Evolutionary conservation across 2,113 vertebrate species (phyloP), one percentile per base, ranked within the genome.

Genomic region (Phycodurus eques): DNA sequence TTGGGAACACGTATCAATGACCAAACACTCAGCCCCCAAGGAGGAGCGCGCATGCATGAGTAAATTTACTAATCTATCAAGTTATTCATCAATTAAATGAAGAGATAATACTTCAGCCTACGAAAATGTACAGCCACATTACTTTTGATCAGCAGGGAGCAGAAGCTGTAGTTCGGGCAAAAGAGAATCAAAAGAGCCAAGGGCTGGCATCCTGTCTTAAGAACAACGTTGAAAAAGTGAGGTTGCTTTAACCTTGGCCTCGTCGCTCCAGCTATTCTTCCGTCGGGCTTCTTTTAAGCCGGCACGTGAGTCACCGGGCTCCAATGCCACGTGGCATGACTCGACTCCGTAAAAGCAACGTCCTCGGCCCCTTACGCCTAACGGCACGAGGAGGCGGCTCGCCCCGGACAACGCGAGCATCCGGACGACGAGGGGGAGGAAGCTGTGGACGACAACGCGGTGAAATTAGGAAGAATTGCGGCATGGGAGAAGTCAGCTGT

Each of bases 181-280:
- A 27, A 27, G 27, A 27, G 27, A 53, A 53, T 53, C 49, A 53
- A 53, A 53, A 53, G 2, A 13, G 46, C 12, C 46, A 47, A 13
- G 1, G 8, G 49, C 17, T 17, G 5, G 13, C 3, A 4, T 51
- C 14, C 47, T 1, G 19, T n/a, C 20, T 54, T 54, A 20, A 54
- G 19, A 53, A 8, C 20, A 9, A 5, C 20, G 51, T 10, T 8
- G 51, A 54, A 2, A 54, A n/a, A 3, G 51, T 20, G 8, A 54
- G 19, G 7, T n/a, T 54, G 20, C 56, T 85, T 69, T 81, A 87
- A 90, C 86, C 89, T 89, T 91, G 87, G 77, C 81, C 80, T 84
- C 67, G 56, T 79, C 62, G 51, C 80, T 79, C 67, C 76, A 56
- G 35, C 71, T 68, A 61, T 66, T 81, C 79, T 81, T 79, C 81